phyloP scores from a whole-genome alignment of 2,113 vertebrate species.

The Microtus richardsoni region DNA sequence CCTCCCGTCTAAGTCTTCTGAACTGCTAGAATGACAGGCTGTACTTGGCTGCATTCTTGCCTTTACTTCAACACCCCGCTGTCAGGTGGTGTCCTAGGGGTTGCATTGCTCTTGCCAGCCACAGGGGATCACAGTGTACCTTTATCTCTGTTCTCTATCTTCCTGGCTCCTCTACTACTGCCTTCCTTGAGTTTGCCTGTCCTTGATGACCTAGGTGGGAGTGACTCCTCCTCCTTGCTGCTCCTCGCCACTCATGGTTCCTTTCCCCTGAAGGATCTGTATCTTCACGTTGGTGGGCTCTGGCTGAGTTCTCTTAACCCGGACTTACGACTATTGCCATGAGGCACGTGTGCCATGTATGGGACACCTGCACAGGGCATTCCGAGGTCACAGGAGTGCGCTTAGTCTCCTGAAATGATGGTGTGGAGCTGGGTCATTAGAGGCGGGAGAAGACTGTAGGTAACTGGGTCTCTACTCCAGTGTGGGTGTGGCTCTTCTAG shows the following conservation, averaged over 20 bases:
- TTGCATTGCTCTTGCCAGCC: background rate
- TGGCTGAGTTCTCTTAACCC: background rate
- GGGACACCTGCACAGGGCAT: background rate
- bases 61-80: background rate
- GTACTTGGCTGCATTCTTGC: background rate
- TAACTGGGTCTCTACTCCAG: background rate
- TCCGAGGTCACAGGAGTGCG: background rate
- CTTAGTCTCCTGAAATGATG: background rate
- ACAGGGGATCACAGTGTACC: background rate
- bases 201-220: background rate
- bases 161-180: background rate
- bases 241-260: background rate
- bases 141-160: background rate
- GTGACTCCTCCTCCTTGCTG: fast-evolving
- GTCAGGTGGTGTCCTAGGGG: background rate
- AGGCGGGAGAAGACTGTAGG: background rate
- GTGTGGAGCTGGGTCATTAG: background rate
- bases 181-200: background rate
- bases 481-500: fast-evolving
- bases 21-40: background rate
- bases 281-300: no score
- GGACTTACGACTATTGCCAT: background rate
- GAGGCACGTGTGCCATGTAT: background rate
- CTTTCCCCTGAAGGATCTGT: background rate
- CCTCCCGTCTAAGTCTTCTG: background rate